Percentiles rank a stretch among this genome's conserved stretches.
phyloP scores from a whole-genome alignment of 1,140 invertebrate species.

The Drosophila kepulauana region DNA sequence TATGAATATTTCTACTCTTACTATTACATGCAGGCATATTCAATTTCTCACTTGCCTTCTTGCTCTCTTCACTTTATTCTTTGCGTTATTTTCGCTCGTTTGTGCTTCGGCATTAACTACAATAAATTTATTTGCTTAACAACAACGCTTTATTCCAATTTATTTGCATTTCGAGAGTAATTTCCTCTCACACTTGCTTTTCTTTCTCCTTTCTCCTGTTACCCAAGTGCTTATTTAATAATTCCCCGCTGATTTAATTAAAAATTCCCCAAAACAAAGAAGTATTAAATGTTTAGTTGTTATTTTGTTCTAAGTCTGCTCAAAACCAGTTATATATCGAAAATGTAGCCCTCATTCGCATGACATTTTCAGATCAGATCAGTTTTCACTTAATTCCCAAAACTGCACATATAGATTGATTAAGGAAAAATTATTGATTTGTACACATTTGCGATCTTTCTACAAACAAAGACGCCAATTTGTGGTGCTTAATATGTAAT shows the following conservation, averaged over 20 bases:
- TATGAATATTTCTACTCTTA: neutral
- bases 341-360: neutral
- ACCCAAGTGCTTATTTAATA: neutral
- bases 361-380: neutral
- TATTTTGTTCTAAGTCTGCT: neutral
- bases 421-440: neutral
- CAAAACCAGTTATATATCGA: constrained; percentile 3
- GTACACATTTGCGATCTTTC: constrained; percentile 9
- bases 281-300: neutral
- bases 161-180: constrained; percentile 18
- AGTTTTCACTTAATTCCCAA: neutral
- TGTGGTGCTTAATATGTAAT: neutral
- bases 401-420: neutral
- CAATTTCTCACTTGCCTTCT: constrained; percentile 41
- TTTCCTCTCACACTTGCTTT: neutral
- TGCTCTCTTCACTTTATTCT: neutral
- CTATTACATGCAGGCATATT: constrained; percentile 48
- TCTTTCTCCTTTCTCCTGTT: constrained; percentile 16
- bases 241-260: neutral
- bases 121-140: constrained; percentile 55
- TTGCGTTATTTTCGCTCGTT: constrained; percentile 7
- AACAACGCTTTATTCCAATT: constrained; percentile 47
- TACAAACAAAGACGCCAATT: constrained; percentile 22
- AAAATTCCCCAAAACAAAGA: neutral
- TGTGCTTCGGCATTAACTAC: constrained; percentile 15